Conservation (phyloP, 2,888 invertebrate species). For the Cephus rjabovi region DNA sequence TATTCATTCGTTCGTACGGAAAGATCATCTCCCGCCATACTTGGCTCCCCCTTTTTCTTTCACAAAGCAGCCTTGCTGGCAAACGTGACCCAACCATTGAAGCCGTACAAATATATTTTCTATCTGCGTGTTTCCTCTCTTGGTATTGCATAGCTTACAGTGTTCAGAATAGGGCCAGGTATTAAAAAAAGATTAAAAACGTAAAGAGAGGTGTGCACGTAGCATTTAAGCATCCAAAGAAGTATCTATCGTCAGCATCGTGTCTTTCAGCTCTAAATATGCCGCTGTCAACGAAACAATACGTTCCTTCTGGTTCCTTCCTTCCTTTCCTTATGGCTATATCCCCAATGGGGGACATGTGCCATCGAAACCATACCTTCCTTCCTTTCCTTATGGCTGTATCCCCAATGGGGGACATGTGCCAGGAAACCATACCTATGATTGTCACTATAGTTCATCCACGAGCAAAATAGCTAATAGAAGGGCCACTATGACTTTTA, state of each 20-base stretch:
- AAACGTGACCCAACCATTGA: neutral
- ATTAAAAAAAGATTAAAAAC: neutral
- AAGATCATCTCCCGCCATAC: neutral
- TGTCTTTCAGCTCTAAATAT: neutral
- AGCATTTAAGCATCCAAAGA: neutral
- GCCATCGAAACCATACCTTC: too few relatives aligned
- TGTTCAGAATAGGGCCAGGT: neutral
- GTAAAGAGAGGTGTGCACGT: neutral
- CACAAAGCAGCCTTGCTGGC: neutral
- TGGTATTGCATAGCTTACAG: neutral
- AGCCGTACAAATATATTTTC: neutral
- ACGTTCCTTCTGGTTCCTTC: too few relatives aligned
- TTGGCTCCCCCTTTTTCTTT: neutral
- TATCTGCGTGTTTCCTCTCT: neutral
- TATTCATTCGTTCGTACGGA: neutral
- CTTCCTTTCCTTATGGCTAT: too few relatives aligned
- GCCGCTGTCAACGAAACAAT: neutral
- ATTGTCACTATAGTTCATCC: neutral
- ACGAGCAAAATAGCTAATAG: neutral
- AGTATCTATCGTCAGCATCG: neutral
- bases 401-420: too few relatives aligned
- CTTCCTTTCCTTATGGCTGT: too few relatives aligned
- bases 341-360: too few relatives aligned
- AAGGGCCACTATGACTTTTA: neutral
- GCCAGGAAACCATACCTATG: too few relatives aligned